These are phyloP conservation scores for Musca domestica DNA, from an alignment of 1,140 invertebrate genomes.

Conservation along the genomic window DNA sequence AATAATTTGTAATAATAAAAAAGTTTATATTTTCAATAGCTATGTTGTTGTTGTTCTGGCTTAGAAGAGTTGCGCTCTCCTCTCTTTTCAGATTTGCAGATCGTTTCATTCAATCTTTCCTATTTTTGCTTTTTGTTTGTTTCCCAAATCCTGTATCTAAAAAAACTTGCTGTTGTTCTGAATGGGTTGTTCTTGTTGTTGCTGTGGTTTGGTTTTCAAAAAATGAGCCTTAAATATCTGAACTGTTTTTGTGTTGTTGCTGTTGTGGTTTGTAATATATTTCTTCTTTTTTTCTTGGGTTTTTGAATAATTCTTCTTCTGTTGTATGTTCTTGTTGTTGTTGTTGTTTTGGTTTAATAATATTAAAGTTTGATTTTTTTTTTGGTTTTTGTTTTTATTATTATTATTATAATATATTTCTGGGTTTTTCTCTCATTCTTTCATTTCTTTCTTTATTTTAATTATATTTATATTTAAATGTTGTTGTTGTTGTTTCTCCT, in stretches of 20 bases:
- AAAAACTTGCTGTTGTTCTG: conserved; percentile 6
- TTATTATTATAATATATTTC: conserved; percentile 22
- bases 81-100: too few species aligned
- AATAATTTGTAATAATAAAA: too few species aligned
- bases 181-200: background rate
- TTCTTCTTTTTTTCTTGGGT: conserved; percentile 3
- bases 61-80: too few species aligned
- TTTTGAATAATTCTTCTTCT: background rate
- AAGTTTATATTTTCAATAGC: too few species aligned
- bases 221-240: too few species aligned
- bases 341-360: conserved; percentile 15
- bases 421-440: conserved; percentile 12
- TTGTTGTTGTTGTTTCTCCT: conserved; percentile 12
- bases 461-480: conserved; percentile 21
- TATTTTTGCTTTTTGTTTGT: background rate
- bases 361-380: conserved; percentile 16
- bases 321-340: conserved; percentile 9
- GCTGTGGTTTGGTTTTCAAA: too few species aligned
- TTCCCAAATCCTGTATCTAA: conserved; percentile 21
- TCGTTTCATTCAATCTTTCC: background rate
- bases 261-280: too few species aligned
- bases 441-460: conserved; percentile 11
- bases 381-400: conserved; percentile 20
- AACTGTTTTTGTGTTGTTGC: too few species aligned
- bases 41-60: too few species aligned